These are phyloP conservation scores for Morone chrysops DNA, from an alignment of 2,113 vertebrate genomes.

Conservation along the genomic window DNA sequence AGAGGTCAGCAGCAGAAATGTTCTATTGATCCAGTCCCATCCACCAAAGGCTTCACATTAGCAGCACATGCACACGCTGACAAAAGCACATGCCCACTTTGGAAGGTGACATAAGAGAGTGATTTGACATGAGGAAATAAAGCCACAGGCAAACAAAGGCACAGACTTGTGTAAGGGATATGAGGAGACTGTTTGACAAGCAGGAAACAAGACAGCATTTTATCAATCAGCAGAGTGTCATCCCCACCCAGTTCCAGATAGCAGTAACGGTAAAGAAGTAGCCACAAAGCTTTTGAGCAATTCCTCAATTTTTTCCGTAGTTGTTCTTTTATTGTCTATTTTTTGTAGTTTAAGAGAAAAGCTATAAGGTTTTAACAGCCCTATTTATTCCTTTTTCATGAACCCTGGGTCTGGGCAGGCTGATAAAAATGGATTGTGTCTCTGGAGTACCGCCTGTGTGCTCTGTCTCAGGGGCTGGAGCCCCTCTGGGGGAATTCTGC, in stretches of 20 bases:
- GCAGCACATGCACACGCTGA: constrained; percentile 14
- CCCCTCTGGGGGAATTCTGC: constrained; percentile 54
- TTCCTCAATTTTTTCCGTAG: constrained; percentile 48
- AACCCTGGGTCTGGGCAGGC: constrained; percentile 44
- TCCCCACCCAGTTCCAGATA: background rate
- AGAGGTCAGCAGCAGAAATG: constrained; percentile 46
- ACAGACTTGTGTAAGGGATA: constrained; percentile 23
- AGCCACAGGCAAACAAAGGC: constrained; percentile 4
- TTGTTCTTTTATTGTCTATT: constrained; percentile 64
- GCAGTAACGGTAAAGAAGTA: constrained; percentile 18
- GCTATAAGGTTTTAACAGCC: constrained; percentile 67
- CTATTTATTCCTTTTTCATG: constrained; percentile 62
- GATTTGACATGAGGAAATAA: constrained; percentile 16
- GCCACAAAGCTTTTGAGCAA: constrained; percentile 41
- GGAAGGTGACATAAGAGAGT: background rate
- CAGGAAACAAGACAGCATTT: constrained; percentile 39
- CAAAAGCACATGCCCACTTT: background rate
- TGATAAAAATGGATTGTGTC: constrained; percentile 72
- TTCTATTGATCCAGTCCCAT: constrained; percentile 61
- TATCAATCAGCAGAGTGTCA: constrained; percentile 46
- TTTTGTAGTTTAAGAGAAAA: constrained; percentile 74
- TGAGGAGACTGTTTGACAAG: constrained; percentile 32
- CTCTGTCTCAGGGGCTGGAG: constrained; percentile 37
- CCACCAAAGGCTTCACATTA: constrained; percentile 25
- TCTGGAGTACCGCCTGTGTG: constrained; percentile 22